Percentiles rank a stretch among this genome's conserved stretches.
Conservation (phyloP, 2,888 invertebrate species). For the Pinctada fucata region DNA sequence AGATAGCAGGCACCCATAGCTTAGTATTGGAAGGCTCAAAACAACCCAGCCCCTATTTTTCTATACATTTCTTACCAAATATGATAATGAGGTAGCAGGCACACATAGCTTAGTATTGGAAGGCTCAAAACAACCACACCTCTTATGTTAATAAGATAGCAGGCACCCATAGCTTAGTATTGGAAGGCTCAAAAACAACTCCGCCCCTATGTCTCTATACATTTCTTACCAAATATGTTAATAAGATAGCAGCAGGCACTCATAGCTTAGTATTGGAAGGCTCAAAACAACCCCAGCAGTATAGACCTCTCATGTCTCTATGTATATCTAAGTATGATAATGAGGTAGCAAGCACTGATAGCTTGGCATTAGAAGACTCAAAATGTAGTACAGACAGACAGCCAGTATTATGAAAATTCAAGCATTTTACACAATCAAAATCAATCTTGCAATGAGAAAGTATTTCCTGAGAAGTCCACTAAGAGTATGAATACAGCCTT, state of each 20-base stretch:
- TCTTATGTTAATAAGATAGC: neutral
- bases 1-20: conserved; percentile 2
- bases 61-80: neutral
- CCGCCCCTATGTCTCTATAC: too few species aligned
- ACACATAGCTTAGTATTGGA: neutral
- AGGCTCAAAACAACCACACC: neutral
- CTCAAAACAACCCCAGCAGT: neutral
- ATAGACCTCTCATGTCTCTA: neutral
- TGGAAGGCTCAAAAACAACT: neutral
- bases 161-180: neutral
- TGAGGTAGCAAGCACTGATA: too few species aligned
- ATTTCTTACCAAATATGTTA: neutral
- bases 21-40: neutral
- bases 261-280: neutral
- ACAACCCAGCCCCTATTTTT: neutral
- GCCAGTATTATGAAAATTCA: neutral
- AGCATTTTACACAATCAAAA: neutral
- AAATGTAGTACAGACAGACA: neutral
- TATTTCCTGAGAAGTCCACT: conserved; percentile 1
- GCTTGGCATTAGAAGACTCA: too few species aligned
- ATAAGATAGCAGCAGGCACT: too few species aligned
- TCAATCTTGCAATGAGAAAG: conserved; percentile 2
- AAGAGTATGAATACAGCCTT: neutral
- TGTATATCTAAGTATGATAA: too few species aligned
- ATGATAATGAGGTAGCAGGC: neutral